phyloP scores from a whole-genome alignment of 1,140 invertebrate species.

The Globodera rostochiensis region DNA sequence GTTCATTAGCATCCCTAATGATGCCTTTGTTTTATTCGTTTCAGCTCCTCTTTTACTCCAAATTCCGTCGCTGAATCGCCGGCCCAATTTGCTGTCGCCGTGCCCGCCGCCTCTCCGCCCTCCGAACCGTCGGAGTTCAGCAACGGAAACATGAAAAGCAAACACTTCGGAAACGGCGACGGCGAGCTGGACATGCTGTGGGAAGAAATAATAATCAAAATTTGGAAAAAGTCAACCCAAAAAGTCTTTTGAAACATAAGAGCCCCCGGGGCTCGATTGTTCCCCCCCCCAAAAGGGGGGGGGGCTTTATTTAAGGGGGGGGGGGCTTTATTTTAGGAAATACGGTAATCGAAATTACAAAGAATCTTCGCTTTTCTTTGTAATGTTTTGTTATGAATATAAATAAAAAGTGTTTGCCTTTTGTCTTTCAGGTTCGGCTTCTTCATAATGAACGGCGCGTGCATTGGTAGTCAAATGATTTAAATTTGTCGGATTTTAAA shows the following conservation, averaged over 20 bases:
- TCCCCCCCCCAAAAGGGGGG: too few species aligned
- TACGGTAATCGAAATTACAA: too few species aligned
- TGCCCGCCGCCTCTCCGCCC: neutral
- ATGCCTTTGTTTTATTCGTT: neutral
- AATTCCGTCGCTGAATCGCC: neutral
- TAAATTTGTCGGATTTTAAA: constrained; percentile 16
- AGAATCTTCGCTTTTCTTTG: too few species aligned
- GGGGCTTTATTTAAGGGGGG: too few species aligned
- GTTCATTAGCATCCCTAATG: neutral
- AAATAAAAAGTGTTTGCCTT: neutral
- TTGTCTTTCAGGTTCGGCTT: constrained; percentile 34
- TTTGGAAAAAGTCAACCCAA: too few species aligned
- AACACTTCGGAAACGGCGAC: constrained; percentile 41
- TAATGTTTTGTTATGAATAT: neutral
- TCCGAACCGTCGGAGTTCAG: constrained; percentile 23
- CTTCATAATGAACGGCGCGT: constrained; percentile 57
- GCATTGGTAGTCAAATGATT: constrained; percentile 37
- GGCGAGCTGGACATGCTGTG: constrained; percentile 57
- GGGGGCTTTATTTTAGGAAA: too few species aligned
- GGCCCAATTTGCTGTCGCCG: neutral
- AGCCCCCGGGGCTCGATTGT: too few species aligned
- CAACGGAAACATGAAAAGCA: constrained; percentile 30
- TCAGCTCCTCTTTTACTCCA: neutral
- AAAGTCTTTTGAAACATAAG: too few species aligned
- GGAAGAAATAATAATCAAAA: neutral